These are phyloP conservation scores for Montipora foliosa DNA, from an alignment of 64 coral and sea anemone genomes.

Conservation along the genomic window DNA sequence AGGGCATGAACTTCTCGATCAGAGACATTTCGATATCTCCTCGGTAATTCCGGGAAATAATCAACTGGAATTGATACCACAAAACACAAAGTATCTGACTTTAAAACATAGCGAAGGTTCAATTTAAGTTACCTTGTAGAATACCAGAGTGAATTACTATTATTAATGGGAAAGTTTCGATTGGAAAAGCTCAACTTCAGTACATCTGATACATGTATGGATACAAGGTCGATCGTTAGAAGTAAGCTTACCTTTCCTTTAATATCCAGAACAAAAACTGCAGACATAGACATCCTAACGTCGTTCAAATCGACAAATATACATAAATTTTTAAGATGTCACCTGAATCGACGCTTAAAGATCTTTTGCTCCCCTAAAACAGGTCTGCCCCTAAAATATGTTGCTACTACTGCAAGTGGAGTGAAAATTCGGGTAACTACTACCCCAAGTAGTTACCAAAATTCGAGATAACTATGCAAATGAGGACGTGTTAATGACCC, in stretches of 20 bases:
- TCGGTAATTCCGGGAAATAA: conserved; percentile 97
- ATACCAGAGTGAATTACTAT: neutral
- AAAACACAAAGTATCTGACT: neutral
- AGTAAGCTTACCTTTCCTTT: conserved; percentile 88
- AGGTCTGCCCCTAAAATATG: neutral
- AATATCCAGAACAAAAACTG: conserved; percentile 87
- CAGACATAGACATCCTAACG: conserved; percentile 93
- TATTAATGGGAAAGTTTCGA: neutral
- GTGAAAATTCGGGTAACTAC: neutral
- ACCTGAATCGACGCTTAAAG: neutral
- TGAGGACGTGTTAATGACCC: neutral
- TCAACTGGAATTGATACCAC: conserved; percentile 58
- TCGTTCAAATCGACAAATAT: neutral
- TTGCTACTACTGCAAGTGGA: neutral
- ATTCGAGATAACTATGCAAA: neutral
- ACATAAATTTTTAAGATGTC: neutral
- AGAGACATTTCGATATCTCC: conserved; percentile 91
- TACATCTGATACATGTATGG: neutral
- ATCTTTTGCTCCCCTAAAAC: neutral
- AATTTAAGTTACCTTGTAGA: neutral
- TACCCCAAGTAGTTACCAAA: too few relatives aligned
- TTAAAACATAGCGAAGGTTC: too few relatives aligned
- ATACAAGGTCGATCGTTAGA: neutral
- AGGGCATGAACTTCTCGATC: conserved; percentile 98
- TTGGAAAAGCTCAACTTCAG: neutral